phyloP scores from a whole-genome alignment of 2,797 vertebrate species.

The Myotis myotis region DNA sequence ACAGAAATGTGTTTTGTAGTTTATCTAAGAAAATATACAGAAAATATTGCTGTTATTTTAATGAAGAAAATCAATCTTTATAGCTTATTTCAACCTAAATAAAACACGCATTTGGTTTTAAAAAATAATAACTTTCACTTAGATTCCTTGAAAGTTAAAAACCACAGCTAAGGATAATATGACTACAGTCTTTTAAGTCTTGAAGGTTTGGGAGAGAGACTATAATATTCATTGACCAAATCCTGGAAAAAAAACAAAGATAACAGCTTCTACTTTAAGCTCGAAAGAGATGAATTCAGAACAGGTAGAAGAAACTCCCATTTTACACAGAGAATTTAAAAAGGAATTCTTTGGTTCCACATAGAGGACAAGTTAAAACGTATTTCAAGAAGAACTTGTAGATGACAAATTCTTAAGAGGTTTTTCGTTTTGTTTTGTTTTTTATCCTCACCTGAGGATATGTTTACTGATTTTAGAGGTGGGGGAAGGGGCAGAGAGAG shows the following conservation, averaged over 20 bases:
- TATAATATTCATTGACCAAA: constrained; percentile 13
- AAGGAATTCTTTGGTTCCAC: background rate
- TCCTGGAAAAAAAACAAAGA: background rate
- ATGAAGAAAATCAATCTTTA: background rate
- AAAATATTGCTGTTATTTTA: background rate
- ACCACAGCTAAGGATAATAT: background rate
- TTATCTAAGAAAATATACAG: background rate
- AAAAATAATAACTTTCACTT: background rate
- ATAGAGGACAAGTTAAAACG: background rate
- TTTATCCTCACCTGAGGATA: background rate
- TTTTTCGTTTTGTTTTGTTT: background rate
- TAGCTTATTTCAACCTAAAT: background rate
- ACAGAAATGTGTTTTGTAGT: background rate
- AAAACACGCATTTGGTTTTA: background rate
- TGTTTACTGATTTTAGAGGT: background rate
- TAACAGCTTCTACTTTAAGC: background rate
- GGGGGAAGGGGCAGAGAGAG: background rate
- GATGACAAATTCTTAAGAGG: background rate
- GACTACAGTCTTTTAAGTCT: background rate
- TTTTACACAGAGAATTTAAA: constrained; percentile 23
- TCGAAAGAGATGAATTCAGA: background rate
- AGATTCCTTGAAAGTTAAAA: constrained; percentile 22
- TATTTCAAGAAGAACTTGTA: background rate
- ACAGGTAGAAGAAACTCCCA: background rate
- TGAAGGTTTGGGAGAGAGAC: background rate